Conservation (phyloP, 2,113 vertebrate species). For the Brachypteracias leptosomus region DNA sequence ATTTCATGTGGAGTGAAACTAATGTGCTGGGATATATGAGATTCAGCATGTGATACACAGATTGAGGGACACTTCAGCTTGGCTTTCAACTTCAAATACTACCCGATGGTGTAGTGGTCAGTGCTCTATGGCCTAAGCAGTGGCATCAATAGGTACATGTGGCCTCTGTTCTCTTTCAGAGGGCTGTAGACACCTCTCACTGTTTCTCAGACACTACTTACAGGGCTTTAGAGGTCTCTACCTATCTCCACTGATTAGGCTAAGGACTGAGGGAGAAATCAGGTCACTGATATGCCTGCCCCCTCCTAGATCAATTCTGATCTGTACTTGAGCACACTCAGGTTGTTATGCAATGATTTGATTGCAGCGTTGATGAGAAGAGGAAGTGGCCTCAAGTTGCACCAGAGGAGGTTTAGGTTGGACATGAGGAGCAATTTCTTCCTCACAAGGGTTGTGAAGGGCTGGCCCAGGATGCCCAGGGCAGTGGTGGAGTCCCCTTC, state of each 20-base stretch:
- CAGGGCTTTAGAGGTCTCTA: not conserved
- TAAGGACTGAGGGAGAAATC: not conserved
- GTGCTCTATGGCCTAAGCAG: not conserved
- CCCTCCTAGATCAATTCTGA: not conserved
- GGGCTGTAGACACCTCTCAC: not conserved
- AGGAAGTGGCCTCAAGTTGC: not conserved
- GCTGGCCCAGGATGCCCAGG: not conserved
- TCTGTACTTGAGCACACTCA: not conserved
- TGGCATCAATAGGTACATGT: not conserved
- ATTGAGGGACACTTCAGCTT: not conserved
- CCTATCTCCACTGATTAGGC: not conserved
- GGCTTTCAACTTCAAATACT: not conserved
- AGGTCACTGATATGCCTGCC: not conserved
- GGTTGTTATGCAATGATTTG: not conserved
- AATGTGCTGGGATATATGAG: accelerated
- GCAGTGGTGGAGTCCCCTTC: not conserved
- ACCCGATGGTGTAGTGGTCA: accelerated
- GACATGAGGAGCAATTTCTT: not conserved
- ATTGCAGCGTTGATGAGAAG: not conserved
- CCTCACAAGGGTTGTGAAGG: not conserved
- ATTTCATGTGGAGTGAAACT: not conserved
- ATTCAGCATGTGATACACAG: accelerated
- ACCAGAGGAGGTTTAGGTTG: not conserved
- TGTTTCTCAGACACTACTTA: not conserved
- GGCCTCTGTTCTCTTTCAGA: too few species aligned